Percentiles rank a stretch among this genome's conserved stretches.
These are phyloP conservation scores for Scaptomyza caliginosa DNA, from an alignment of 2,888 invertebrate species.

Conservation along the genomic window DNA sequence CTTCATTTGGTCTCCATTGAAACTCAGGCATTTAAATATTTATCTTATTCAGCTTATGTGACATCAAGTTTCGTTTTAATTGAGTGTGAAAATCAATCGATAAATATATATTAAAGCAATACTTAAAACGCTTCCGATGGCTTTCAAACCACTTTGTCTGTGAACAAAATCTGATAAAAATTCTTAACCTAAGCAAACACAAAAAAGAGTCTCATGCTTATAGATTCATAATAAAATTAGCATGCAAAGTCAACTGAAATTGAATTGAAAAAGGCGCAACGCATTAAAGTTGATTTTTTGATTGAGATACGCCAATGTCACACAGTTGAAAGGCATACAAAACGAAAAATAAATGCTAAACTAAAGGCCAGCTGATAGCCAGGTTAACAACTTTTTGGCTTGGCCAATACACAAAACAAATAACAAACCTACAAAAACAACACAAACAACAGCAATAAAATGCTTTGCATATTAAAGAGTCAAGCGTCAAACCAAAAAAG, in stretches of 20 bases:
- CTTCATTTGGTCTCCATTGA: slow-evolving; percentile 32
- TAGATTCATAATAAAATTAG: slow-evolving; percentile 26
- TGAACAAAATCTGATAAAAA: slow-evolving; percentile 21
- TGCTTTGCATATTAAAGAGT: slow-evolving; percentile 69
- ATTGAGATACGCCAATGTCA: slow-evolving; percentile 44
- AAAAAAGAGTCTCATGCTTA: slow-evolving; percentile 1
- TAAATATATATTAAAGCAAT: not conserved
- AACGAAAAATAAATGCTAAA: slow-evolving; percentile 3
- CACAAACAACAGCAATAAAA: slow-evolving; percentile 23
- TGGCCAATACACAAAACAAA: slow-evolving; percentile 43
- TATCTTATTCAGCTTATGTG: not conserved
- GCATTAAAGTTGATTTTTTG: slow-evolving; percentile 51
- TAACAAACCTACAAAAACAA: not conserved
- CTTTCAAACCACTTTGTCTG: slow-evolving; percentile 8
- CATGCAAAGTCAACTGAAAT: slow-evolving; percentile 30
- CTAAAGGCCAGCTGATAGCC: slow-evolving; percentile 49
- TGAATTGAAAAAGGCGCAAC: slow-evolving; percentile 25
- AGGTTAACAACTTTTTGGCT: slow-evolving; percentile 70
- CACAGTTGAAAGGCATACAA: slow-evolving; percentile 27
- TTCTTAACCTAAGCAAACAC: not conserved
- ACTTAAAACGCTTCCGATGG: slow-evolving; percentile 34
- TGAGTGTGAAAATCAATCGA: slow-evolving; percentile 16
- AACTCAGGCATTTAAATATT: slow-evolving; percentile 28
- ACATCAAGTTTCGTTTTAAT: slow-evolving; percentile 21
- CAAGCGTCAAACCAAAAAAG: slow-evolving; percentile 28